Percentiles rank a stretch among this genome's conserved stretches.
Conservation (phyloP, 2,113 vertebrate species). For the Phyllostomus hastatus region DNA sequence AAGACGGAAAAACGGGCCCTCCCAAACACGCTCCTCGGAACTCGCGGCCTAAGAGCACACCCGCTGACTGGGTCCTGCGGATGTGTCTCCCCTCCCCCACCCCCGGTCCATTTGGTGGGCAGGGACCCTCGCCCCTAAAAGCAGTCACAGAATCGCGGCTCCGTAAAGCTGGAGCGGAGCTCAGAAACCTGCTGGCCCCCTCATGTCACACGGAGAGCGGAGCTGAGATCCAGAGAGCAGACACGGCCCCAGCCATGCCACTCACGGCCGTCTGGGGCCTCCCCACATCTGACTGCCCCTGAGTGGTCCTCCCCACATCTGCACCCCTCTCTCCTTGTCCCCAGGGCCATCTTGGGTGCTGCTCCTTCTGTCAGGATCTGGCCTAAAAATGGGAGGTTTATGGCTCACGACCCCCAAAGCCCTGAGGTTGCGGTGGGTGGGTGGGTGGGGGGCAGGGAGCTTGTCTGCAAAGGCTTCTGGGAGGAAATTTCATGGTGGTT, state of each 20-base stretch:
- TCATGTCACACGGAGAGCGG: background rate
- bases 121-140: background rate
- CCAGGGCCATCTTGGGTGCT: background rate
- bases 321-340: background rate
- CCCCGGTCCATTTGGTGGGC: background rate
- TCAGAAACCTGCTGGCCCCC: background rate
- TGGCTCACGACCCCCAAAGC: background rate
- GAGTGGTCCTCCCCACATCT: background rate
- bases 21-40: too few relatives aligned
- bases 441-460: too few relatives aligned
- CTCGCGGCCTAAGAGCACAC: background rate
- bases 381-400: background rate
- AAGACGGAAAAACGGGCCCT: background rate
- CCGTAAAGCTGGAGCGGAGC: background rate
- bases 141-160: background rate
- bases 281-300: background rate
- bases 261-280: background rate
- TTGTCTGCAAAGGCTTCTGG: background rate
- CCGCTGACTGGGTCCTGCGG: background rate
- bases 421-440: background rate
- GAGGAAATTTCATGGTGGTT: background rate
- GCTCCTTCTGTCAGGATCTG: background rate
- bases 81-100: too few relatives aligned
- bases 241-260: background rate
- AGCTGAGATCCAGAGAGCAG: background rate